These are phyloP conservation scores for Acanthurus tractus DNA, from an alignment of 2,797 vertebrate species.

Conservation along the genomic window DNA sequence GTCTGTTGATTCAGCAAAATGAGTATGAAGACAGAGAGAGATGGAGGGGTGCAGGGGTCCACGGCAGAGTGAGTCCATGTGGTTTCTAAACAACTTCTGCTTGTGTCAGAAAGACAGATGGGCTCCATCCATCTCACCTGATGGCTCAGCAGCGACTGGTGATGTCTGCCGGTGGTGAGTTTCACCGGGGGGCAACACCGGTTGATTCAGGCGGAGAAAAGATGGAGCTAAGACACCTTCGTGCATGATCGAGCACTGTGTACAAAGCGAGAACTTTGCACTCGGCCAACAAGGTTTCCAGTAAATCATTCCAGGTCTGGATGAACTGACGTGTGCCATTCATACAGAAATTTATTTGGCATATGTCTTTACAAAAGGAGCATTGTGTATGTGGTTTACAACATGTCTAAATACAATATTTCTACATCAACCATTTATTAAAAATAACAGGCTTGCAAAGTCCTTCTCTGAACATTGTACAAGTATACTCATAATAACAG, in stretches of 20 bases:
- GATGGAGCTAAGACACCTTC: slow-evolving; percentile 33
- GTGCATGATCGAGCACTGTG: slow-evolving; percentile 8
- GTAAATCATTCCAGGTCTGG: slow-evolving; percentile 9
- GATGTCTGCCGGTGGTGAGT: slow-evolving; percentile 39
- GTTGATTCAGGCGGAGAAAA: slow-evolving; percentile 27
- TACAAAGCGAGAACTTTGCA: slow-evolving; percentile 15
- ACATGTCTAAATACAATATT: slow-evolving; percentile 66
- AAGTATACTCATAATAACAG: slow-evolving; percentile 55
- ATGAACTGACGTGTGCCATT: slow-evolving; percentile 11
- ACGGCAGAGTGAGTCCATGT: slow-evolving; percentile 34
- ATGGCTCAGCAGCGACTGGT: slow-evolving; percentile 48
- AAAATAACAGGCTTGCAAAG: slow-evolving; percentile 74
- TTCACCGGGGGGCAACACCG: slow-evolving; percentile 33
- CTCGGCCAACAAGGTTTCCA: slow-evolving; percentile 6
- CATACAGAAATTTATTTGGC: slow-evolving; percentile 73
- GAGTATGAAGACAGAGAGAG: not conserved
- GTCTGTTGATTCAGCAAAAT: slow-evolving; percentile 39
- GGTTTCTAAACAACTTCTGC: slow-evolving; percentile 51
- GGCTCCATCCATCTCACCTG: slow-evolving; percentile 61
- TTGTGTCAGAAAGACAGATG: slow-evolving; percentile 72
- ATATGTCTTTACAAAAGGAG: slow-evolving; percentile 75
- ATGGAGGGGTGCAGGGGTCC: not conserved
- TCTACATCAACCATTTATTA: slow-evolving; percentile 71
- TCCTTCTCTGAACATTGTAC: slow-evolving; percentile 57
- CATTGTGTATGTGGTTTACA: slow-evolving; percentile 72